Evolutionary conservation across 23 tunicate genomes (phyloP).

Genomic region (Clavelina lepadiformis): DNA sequence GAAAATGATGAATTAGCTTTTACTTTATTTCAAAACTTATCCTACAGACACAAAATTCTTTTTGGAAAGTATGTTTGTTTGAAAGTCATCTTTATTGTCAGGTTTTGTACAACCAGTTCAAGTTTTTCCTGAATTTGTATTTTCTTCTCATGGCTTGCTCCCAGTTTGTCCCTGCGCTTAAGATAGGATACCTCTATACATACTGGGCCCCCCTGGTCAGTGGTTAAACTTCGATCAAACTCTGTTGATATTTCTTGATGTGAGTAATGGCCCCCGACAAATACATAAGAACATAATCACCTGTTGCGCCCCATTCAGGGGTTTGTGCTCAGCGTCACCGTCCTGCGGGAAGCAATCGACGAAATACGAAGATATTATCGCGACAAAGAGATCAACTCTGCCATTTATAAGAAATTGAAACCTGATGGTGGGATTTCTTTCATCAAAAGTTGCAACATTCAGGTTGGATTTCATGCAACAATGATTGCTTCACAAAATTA

Average conservation of each 20-base stretch:
- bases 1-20: neutral
- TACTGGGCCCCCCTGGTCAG: slow-evolving; percentile 94
- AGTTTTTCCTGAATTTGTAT: slow-evolving; percentile 83
- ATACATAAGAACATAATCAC: neutral
- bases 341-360: slow-evolving; percentile 77
- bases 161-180: slow-evolving; percentile 79
- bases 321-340: slow-evolving; percentile 76
- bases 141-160: slow-evolving; percentile 86
- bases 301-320: slow-evolving; percentile 21
- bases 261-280: neutral
- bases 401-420: slow-evolving; percentile 54
- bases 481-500: neutral
- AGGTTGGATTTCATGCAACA: slow-evolving; percentile 7
- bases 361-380: slow-evolving; percentile 62
- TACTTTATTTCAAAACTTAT: neutral
- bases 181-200: slow-evolving; percentile 84
- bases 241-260: neutral
- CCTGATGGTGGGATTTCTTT: slow-evolving; percentile 29
- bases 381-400: slow-evolving; percentile 77
- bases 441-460: slow-evolving; percentile 38
- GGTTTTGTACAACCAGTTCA: slow-evolving; percentile 93
- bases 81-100: slow-evolving; percentile 9
- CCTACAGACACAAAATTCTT: neutral
- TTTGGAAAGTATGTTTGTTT: neutral
- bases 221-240: neutral